phyloP scores from a whole-genome alignment of 2,797 vertebrate species.

The Spinus olivaceus region DNA sequence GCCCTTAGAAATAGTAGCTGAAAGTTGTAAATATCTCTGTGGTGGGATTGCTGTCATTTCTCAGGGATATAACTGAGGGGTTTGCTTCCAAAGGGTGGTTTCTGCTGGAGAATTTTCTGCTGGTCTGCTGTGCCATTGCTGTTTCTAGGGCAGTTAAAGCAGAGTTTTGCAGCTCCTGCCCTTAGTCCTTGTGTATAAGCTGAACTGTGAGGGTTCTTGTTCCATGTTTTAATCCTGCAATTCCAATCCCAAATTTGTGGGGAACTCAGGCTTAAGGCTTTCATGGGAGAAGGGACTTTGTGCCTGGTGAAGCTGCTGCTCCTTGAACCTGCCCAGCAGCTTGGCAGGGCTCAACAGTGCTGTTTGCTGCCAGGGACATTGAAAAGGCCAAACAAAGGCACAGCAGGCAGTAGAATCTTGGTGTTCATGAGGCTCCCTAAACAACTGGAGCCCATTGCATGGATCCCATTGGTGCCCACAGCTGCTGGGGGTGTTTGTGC shows the following conservation, averaged over 20 bases:
- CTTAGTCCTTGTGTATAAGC: not conserved
- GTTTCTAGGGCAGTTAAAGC: not conserved
- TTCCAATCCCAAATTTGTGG: not conserved
- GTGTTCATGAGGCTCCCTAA: not conserved
- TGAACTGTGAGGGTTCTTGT: not conserved
- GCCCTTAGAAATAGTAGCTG: not conserved
- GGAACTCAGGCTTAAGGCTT: not conserved
- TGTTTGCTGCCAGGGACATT: not conserved
- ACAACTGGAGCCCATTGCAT: not conserved
- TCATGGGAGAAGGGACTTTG: not conserved
- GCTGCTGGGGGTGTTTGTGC: not conserved
- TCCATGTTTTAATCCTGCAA: not conserved
- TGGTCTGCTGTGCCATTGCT: not conserved
- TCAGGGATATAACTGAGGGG: not conserved
- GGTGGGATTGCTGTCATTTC: not conserved
- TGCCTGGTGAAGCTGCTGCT: not conserved
- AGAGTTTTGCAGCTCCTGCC: not conserved
- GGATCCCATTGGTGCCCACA: not conserved
- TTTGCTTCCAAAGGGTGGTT: not conserved
- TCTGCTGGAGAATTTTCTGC: not conserved
- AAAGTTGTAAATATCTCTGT: not conserved
- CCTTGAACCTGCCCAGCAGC: not conserved
- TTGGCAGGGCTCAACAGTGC: rapidly evolving
- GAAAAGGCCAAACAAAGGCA: not conserved
- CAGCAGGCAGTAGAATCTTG: not conserved